Conservation (phyloP, 64 coral and sea anemone genomes). For the Stylophora pistillata region DNA sequence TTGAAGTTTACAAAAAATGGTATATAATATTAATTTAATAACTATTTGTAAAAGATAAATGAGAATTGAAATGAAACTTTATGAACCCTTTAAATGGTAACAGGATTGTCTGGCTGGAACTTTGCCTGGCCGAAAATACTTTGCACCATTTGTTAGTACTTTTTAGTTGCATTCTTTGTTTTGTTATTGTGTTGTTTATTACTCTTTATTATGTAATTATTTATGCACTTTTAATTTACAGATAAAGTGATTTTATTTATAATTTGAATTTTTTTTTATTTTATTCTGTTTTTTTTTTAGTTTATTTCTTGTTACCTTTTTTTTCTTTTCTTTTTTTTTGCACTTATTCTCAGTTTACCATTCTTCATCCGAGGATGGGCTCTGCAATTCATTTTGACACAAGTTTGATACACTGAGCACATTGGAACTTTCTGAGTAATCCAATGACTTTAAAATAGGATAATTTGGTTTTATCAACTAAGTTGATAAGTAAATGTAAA, state of each 20-base stretch:
- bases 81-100: constrained; percentile 17
- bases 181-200: neutral
- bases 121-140: constrained; percentile 63
- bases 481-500: too few species aligned
- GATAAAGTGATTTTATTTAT: neutral
- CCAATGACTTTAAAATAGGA: too few species aligned
- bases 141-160: constrained; percentile 69
- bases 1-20: neutral
- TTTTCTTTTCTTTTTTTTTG: neutral
- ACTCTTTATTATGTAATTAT: neutral
- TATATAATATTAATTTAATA: neutral
- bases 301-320: neutral
- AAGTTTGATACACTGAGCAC: too few species aligned
- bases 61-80: neutral
- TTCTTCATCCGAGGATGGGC: too few species aligned
- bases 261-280: too few species aligned
- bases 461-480: too few species aligned
- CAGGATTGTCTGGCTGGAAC: constrained; percentile 48
- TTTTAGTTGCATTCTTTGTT: neutral
- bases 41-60: neutral
- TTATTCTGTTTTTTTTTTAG: neutral
- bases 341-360: too few species aligned
- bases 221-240: neutral
- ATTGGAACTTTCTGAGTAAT: too few species aligned
- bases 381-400: too few species aligned